Conservation (phyloP, 1,140 invertebrate genomes). For the Heliconius eleuchia region DNA sequence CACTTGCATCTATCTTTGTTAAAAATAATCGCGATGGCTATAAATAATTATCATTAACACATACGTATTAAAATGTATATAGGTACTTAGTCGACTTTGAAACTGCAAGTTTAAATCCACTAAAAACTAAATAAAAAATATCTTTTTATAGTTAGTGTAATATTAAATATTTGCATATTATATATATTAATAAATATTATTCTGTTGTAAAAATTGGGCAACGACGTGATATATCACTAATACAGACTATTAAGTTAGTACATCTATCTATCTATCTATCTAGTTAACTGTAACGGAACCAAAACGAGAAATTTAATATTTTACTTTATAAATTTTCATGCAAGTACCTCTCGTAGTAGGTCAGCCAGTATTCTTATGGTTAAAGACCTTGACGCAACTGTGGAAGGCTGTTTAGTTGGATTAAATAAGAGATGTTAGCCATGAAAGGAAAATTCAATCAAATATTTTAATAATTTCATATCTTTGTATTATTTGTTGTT, state of each 20-base stretch:
- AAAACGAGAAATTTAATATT: background rate
- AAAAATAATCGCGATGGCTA: background rate
- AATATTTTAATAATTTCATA: background rate
- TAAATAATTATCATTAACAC: conserved; percentile 3
- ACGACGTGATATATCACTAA: background rate
- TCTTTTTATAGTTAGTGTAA: background rate
- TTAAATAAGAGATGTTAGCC: conserved; percentile 5
- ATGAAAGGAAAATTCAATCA: background rate
- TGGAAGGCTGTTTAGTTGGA: conserved; percentile 3
- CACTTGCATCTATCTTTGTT: background rate
- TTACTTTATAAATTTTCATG: background rate
- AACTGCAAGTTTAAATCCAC: background rate
- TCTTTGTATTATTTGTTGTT: background rate
- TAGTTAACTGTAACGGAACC: conserved; percentile 1
- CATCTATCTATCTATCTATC: too few relatives aligned
- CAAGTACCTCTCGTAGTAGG: background rate
- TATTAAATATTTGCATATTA: too few relatives aligned
- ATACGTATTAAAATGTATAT: background rate
- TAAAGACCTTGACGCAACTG: background rate
- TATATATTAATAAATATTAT: too few relatives aligned
- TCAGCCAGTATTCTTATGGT: conserved; percentile 6
- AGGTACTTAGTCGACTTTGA: background rate
- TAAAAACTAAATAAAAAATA: background rate
- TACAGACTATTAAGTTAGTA: background rate
- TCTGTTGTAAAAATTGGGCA: too few relatives aligned